Evolutionary conservation across 2,797 vertebrate species (phyloP), one percentile per base, ranked within the genome.

Genomic region (Varecia variegata): DNA sequence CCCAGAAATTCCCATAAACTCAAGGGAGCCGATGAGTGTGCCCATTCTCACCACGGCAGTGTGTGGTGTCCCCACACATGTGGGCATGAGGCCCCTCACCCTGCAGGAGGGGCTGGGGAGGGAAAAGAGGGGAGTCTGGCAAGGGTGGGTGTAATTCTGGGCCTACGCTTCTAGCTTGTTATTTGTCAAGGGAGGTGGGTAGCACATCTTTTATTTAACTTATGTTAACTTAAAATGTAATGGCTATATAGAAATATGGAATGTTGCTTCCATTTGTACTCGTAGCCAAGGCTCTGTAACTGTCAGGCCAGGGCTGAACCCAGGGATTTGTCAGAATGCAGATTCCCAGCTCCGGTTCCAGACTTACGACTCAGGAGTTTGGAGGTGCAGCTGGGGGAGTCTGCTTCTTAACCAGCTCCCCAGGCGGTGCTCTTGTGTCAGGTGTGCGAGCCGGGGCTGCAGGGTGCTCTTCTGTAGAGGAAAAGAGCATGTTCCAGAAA

Each of bases 341-440:
- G n/a, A n/a, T 62, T 62, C 43, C 18, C 3, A 27, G 25, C 2
- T 38, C 40, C 40, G 30, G 2, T 32, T 54, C 21, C 11, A 27
- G 50, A 30, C 30, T 35, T 13, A 2, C 0, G 56, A 23, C 3
- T 95, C 70, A 62, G 71, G 84, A n/a, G 32, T 92, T 60, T 43
- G 52, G 32, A 32, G 73, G 1, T 17, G 0, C 20, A 18, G 15
- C 21, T 3, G 0, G 47, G 74, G 74, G 17, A 47, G 21, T 25
- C 17, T 30, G 14, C 45, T 1, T 47, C 35, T 58, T 47, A 20
- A 21, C 45, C 30, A 58, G 27, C 27, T 35, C 27, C 45, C 32
- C 2, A 0, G 17, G 25, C 0, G 1, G 17, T 3, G 3, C 35
- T 62, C 38, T 25, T 0, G 0, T 10, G 43, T 18, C 15, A 5